Evolutionary conservation across 2,113 vertebrate species (phyloP), one percentile per base, ranked within the genome.

Genomic region (Australoheros scitulus): DNA sequence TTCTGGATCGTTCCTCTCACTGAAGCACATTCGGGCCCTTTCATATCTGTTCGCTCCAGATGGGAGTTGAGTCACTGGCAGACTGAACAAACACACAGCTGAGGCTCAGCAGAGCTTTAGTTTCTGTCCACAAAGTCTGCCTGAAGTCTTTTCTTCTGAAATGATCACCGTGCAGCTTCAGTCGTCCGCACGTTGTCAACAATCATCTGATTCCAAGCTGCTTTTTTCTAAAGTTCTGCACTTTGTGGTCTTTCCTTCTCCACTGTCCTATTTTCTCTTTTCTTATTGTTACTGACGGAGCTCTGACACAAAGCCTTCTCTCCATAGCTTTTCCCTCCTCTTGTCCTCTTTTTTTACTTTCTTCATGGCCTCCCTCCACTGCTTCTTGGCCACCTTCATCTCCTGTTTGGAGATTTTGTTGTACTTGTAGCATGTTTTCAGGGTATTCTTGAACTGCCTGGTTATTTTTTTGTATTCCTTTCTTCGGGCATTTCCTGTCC

Each of bases 61-160:
- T 90, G 85, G 88, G 80, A 56, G 77, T 80, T 61, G 79, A 87
- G 77, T 87, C 79, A 34, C 38, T 26, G 81, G 84, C 85, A 85
- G 85, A 36, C 50, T 63, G 82, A 82, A 24, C 82, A 84, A 81
- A 84, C 77, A 78, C 26, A 38, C 87, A 76, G 84, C 84, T 32
- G 74, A 89, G 76, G 76, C 80, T 57, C 52, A 24, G 76, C 77
- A 20, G 29, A 10, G 70, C 77, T 78, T 47, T 61, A 22, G 79
- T 85, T 82, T 55, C 56, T 58, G 47, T 80, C 76, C 55, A 4
- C 41, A 56, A 64, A 76, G 72, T 61, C 58, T 8, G 38, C 63
- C 47, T 15, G 3, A 41, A 79, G 65, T 36, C 55, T 79, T 41
- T 68, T 38, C 60, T 14, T 79, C 47, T 65, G 22, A 56, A 68